Evolutionary conservation across 2,113 vertebrate genomes (phyloP).

Genomic region (Sorex araneus): DNA sequence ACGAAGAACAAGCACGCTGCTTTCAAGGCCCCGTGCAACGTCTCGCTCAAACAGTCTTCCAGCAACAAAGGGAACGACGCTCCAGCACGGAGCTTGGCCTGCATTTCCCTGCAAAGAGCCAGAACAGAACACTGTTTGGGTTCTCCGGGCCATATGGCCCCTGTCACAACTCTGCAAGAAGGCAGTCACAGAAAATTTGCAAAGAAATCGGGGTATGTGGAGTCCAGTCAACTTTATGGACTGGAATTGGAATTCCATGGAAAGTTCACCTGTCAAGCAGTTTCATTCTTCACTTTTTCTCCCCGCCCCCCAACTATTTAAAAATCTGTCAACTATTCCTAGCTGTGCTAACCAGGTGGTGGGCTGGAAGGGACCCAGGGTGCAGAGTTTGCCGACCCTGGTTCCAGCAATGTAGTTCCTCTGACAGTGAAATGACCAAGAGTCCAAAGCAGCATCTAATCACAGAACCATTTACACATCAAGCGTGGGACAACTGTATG

Average conservation of each 20-base stretch:
- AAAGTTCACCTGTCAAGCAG: conserved; percentile 18
- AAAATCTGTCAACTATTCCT: not conserved
- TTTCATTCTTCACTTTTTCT: not conserved
- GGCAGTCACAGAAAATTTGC: not conserved
- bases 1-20: not conserved
- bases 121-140: not conserved
- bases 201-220: not conserved
- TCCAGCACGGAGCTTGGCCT: too few relatives aligned
- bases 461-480: not conserved
- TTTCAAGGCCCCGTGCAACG: not conserved
- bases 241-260: not conserved
- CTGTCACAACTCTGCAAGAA: not conserved
- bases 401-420: not conserved
- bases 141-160: not conserved
- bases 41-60: not conserved
- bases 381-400: too few relatives aligned
- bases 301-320: not conserved
- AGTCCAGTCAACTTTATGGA: not conserved
- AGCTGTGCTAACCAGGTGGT: not conserved
- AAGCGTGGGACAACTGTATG: not conserved
- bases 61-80: not conserved
- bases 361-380: not conserved
- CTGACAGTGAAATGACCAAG: not conserved
- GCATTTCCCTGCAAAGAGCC: not conserved
- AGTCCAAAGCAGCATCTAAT: not conserved